Evolutionary conservation across 2,888 invertebrate species (phyloP).

Genomic region (Rhamnusium bicolor): DNA sequence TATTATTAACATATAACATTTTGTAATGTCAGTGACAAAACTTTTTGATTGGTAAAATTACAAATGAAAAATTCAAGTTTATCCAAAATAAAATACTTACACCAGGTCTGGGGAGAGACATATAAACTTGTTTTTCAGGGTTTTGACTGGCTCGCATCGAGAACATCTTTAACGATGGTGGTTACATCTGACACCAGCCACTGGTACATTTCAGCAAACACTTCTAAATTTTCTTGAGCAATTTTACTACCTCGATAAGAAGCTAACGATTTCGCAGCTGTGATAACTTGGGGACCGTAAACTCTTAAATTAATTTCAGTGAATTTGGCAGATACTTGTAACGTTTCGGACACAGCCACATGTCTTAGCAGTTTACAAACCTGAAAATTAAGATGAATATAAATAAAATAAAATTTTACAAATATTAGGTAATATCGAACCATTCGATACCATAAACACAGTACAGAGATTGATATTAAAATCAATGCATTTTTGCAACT

Average conservation of each 20-base stretch:
- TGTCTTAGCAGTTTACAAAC: conserved; percentile 97
- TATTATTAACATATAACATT: no score
- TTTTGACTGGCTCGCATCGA: conserved; percentile 81
- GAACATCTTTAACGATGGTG: conserved; percentile 89
- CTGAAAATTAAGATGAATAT: no score
- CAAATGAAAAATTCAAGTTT: no score
- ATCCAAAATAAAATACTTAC: conserved; percentile 81
- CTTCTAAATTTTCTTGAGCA: conserved; percentile 97
- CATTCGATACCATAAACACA: no score
- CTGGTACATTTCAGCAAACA: conserved; percentile 96
- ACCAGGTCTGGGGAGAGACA: conserved; percentile 95
- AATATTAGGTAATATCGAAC: no score
- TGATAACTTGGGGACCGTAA: conserved; percentile 94
- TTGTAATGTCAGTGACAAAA: no score
- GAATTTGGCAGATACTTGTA: conserved; percentile 97
- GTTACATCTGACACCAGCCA: conserved; percentile 94
- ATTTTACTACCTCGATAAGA: conserved; percentile 95
- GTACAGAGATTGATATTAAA: no score
- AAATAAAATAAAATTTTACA: no score
- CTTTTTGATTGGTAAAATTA: no score
- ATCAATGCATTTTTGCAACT: no score
- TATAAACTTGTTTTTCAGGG: conserved; percentile 87
- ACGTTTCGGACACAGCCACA: conserved; percentile 93
- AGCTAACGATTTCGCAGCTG: conserved; percentile 93
- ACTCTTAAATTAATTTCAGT: conserved; percentile 95